Evolutionary conservation across 2,113 vertebrate genomes (phyloP), one percentile per base, ranked within the genome.

Genomic region (Porphyrio hochstetteri): DNA sequence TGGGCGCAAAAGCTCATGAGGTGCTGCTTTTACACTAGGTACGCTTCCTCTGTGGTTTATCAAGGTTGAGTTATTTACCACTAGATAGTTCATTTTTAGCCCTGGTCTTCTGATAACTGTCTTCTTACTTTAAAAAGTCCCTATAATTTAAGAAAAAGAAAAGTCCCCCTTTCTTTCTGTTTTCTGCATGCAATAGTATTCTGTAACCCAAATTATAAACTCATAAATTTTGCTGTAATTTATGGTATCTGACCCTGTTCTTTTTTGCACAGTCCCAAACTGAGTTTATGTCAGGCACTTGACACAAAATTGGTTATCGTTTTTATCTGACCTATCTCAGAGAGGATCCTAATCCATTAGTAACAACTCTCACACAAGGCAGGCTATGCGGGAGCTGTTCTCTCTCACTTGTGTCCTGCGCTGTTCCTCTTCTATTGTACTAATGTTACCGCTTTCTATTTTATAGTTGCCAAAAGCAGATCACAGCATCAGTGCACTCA

Each of bases 21-120:
- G 86, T 86, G 31, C 67, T 86, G 42, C 68, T 94, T 97, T 80
- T 50, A 97, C 92, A 84, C 92, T 96, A 61, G 98, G 96, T 44
- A 86, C 90, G 44, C 98, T 98, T 83, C 97, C 98, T 78, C 98
- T 95, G 52, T 97, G 93, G 38, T 96, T 92, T 55, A 91, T 56
- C 40, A 97, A 77, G 46, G 95, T 23, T 25, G 95, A 83, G 56
- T 94, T 96, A 75, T 86, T 96, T 56, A 96, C 92, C 25, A 87
- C 11, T 36, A 96, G 84, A 27, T 92, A 97, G 86, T 92, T 98
- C 98, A 98, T 98, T 81, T 27, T 90, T 16, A 36, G 68, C 7
- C 4, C 3, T 5, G 23, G 33, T 10, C 36, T 81, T 84, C 68
- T 14, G 31, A 74, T 11, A 38, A 69, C 20, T 12, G 7, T 24